Evolutionary conservation across 1,140 invertebrate species (phyloP).

Genomic region (Drosophila triauraria): DNA sequence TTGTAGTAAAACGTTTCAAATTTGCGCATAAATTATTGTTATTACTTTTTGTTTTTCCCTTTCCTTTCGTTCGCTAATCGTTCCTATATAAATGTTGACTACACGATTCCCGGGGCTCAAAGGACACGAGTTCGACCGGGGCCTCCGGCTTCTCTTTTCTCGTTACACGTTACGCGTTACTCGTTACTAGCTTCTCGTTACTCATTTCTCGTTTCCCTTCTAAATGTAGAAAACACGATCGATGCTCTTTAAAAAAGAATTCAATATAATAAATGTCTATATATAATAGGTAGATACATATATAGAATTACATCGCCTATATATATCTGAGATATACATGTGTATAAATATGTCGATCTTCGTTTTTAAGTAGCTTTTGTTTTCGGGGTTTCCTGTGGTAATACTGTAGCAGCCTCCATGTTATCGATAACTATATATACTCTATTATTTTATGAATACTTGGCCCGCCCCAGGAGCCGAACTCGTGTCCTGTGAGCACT

Average conservation of each 20-base stretch:
- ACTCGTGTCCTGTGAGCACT: slow-evolving; percentile 36
- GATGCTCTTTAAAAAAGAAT: slow-evolving; percentile 60
- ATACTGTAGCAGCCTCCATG: slow-evolving; percentile 84
- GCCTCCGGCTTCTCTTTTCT: slow-evolving; percentile 5
- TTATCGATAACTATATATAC: slow-evolving; percentile 53
- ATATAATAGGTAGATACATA: slow-evolving; percentile 45
- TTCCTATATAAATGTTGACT: slow-evolving; percentile 15
- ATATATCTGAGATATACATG: slow-evolving; percentile 23
- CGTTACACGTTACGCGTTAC: slow-evolving; percentile 1
- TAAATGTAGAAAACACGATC: slow-evolving; percentile 65
- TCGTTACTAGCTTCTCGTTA: background rate
- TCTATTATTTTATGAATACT: slow-evolving; percentile 45
- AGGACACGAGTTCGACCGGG: slow-evolving; percentile 41
- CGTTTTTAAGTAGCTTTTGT: slow-evolving; percentile 42
- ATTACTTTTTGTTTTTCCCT: slow-evolving; percentile 50
- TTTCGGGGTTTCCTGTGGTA: slow-evolving; percentile 59
- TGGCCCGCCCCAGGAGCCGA: slow-evolving; percentile 10
- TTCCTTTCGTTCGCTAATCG: slow-evolving; percentile 11
- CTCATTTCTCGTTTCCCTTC: slow-evolving; percentile 4
- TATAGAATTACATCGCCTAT: slow-evolving; percentile 30
- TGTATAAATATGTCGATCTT: slow-evolving; percentile 50
- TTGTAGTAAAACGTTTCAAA: slow-evolving; percentile 78
- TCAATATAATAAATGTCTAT: slow-evolving; percentile 35
- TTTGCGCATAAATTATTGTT: slow-evolving; percentile 82
- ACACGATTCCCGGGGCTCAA: slow-evolving; percentile 24